Percentiles rank a stretch among this genome's conserved stretches.
These are phyloP conservation scores for Sitobion miscanthi DNA, from an alignment of 1,140 invertebrate genomes.

Conservation along the genomic window DNA sequence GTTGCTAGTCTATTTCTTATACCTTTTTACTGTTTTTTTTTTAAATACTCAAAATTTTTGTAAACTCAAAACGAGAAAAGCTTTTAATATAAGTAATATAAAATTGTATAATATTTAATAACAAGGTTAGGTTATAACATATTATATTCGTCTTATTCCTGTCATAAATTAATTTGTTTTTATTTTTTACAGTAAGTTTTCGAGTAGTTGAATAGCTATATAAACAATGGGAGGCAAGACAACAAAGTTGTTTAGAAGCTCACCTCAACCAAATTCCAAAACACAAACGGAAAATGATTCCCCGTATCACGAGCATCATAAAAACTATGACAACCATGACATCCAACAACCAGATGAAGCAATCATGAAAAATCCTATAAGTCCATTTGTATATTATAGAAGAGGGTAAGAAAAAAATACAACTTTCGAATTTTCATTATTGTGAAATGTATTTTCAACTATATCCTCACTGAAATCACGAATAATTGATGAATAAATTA, in stretches of 20 bases:
- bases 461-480: background rate
- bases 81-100: background rate
- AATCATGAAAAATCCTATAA: background rate
- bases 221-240: constrained; percentile 18
- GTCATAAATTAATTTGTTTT: background rate
- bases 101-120: background rate
- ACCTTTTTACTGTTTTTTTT: background rate
- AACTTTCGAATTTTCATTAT: background rate
- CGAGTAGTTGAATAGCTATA: background rate
- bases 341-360: background rate
- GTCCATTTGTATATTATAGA: constrained; percentile 39
- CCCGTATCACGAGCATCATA: background rate
- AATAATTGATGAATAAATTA: background rate
- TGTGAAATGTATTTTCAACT: background rate
- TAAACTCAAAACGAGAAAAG: background rate
- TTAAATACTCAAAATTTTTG: too few relatives aligned
- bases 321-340: background rate
- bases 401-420: constrained; percentile 54
- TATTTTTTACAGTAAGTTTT: background rate
- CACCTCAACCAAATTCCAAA: background rate
- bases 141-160: background rate
- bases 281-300: background rate
- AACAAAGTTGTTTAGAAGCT: constrained; percentile 4
- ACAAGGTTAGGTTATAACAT: background rate
- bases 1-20: background rate